Evolutionary conservation across 2,888 invertebrate genomes (phyloP).

Genomic region (Amblyjoppa proteus): DNA sequence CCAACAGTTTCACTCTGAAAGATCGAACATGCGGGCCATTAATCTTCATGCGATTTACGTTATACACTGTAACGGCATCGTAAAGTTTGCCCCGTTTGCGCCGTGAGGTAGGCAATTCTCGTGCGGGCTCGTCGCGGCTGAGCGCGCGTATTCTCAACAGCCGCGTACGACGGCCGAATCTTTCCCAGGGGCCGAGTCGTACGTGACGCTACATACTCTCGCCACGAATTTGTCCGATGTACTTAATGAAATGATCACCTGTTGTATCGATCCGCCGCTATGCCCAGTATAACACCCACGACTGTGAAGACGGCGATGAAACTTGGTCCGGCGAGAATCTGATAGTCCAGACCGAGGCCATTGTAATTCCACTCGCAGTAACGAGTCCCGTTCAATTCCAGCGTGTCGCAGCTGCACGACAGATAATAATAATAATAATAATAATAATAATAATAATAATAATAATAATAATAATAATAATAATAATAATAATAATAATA

Average conservation of each 20-base stretch:
- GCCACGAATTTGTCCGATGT: background rate
- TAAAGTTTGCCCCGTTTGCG: conserved; percentile 27
- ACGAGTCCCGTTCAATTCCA: conserved; percentile 89
- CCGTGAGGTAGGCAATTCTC: conserved; percentile 40
- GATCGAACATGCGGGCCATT: background rate
- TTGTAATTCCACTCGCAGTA: conserved; percentile 98
- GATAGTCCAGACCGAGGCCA: conserved; percentile 96
- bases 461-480: too few relatives aligned
- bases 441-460: background rate
- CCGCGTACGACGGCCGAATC: conserved; percentile 35
- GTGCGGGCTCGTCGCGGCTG: conserved; percentile 6
- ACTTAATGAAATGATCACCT: conserved; percentile 79
- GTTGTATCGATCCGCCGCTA: conserved; percentile 91
- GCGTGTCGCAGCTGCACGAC: conserved; percentile 87
- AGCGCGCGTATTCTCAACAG: background rate
- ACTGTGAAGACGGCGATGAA: conserved; percentile 97
- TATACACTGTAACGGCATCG: background rate
- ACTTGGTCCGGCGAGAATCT: conserved; percentile 96
- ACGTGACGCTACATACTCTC: conserved; percentile 31
- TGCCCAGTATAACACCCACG: conserved; percentile 93
- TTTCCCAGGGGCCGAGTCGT: conserved; percentile 44
- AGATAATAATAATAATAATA: conserved; percentile 1
- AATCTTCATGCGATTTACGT: conserved; percentile 12
- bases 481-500: too few relatives aligned
- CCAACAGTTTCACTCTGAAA: conserved; percentile 90